phyloP scores from a whole-genome alignment of 2,113 vertebrate genomes.

The Chaenogobius annularis region DNA sequence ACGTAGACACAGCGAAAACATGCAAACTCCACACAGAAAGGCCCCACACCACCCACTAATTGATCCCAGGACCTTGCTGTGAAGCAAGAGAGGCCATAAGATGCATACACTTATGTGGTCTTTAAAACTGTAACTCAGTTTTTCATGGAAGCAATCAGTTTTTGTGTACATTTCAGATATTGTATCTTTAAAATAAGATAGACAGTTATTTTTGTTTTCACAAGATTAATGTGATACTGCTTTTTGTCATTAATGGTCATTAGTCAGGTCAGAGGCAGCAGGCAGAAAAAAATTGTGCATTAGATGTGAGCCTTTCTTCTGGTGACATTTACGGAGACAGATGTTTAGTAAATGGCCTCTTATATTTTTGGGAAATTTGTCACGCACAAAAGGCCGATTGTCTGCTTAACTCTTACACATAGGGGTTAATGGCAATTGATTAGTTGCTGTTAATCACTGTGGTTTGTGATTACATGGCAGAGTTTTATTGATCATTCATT shows the following conservation, averaged over 20 bases:
- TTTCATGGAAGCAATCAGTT: no score
- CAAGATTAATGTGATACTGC: background rate
- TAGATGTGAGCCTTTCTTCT: constrained; percentile 22
- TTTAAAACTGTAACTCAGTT: no score
- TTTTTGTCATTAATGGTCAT: constrained; percentile 17
- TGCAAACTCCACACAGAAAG: no score
- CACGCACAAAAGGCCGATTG: constrained; percentile 40
- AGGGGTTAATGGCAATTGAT: constrained; percentile 74
- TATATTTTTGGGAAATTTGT: constrained; percentile 39
- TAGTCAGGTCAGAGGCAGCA: constrained; percentile 27
- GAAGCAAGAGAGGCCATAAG: no score
- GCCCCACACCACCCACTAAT: no score
- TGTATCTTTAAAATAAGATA: background rate
- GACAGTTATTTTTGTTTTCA: background rate
- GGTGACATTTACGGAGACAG: constrained; percentile 52
- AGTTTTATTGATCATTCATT: constrained; percentile 63
- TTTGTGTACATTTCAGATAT: background rate
- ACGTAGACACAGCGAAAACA: no score
- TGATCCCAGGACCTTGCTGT: no score
- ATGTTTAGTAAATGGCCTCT: constrained; percentile 41
- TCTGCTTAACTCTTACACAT: constrained; percentile 48
- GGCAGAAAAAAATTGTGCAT: constrained; percentile 39
- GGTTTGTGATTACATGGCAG: constrained; percentile 74
- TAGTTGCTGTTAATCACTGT: constrained; percentile 67
- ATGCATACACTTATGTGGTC: background rate